These are phyloP conservation scores for Xiphias gladius DNA, from an alignment of 2,113 vertebrate genomes.

Conservation along the genomic window DNA sequence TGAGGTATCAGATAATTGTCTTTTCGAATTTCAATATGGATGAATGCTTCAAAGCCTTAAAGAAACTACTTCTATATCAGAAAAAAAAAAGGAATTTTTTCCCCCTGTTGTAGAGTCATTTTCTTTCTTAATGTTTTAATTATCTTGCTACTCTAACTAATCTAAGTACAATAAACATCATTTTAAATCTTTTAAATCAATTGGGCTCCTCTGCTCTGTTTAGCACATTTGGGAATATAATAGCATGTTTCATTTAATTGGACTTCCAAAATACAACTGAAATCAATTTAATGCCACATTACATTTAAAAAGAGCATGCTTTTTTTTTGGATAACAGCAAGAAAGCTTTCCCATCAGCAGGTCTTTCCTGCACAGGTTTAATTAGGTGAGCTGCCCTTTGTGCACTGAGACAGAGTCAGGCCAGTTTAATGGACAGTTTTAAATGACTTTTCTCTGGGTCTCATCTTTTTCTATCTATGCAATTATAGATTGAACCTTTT, in stretches of 20 bases:
- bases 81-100: not conserved
- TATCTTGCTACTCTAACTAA: conserved; percentile 23
- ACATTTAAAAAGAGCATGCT: conserved; percentile 32
- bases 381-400: conserved; percentile 73
- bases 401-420: conserved; percentile 46
- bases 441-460: conserved; percentile 57
- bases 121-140: conserved; percentile 8
- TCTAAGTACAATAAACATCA: conserved; percentile 22
- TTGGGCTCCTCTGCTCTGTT: not conserved
- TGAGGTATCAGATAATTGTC: not conserved
- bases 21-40: not conserved
- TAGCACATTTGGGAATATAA: conserved; percentile 51
- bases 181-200: conserved; percentile 34
- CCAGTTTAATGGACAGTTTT: conserved; percentile 52
- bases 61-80: not conserved
- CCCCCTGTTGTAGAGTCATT: not conserved
- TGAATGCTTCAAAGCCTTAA: not conserved
- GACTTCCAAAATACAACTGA: conserved; percentile 24
- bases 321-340: conserved; percentile 55
- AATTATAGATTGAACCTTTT: conserved; percentile 64
- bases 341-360: conserved; percentile 62
- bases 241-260: conserved; percentile 52
- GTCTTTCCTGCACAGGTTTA: conserved; percentile 63
- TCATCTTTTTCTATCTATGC: conserved; percentile 52
- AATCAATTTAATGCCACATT: conserved; percentile 73